These are phyloP conservation scores for Moxostoma hubbsi DNA, from an alignment of 2,797 vertebrate genomes.

Conservation along the genomic window DNA sequence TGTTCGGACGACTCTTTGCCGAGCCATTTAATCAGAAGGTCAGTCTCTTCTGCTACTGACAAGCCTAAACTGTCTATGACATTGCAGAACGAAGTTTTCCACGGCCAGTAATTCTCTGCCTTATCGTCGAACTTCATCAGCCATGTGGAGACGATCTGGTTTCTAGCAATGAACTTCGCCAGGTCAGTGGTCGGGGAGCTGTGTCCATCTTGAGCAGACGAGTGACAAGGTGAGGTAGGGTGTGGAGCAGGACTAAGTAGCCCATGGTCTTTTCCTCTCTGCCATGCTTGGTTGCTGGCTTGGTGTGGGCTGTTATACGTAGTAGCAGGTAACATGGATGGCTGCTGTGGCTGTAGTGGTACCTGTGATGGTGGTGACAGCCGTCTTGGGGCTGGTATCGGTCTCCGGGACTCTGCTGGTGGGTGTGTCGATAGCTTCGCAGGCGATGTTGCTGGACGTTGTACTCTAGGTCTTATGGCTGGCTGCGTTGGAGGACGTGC, in stretches of 20 bases:
- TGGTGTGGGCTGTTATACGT: background rate
- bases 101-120: constrained; percentile 16
- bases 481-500: too few species aligned
- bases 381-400: too few species aligned
- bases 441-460: too few species aligned
- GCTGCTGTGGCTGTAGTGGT: too few species aligned
- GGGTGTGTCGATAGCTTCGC: too few species aligned
- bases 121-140: constrained; percentile 32
- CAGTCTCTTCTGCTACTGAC: constrained; percentile 28
- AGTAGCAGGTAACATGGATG: too few species aligned
- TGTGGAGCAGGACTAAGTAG: background rate
- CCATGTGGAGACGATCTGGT: constrained; percentile 19
- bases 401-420: too few species aligned
- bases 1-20: constrained; percentile 11
- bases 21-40: constrained; percentile 31
- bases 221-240: too few species aligned
- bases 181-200: too few species aligned
- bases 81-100: constrained; percentile 28
- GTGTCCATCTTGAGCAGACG: too few species aligned
- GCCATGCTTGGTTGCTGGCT: background rate
- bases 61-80: constrained; percentile 7
- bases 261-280: background rate
- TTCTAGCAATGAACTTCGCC: background rate
- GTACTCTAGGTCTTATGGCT: too few species aligned
- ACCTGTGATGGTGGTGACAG: background rate